Evolutionary conservation across 2,113 vertebrate genomes (phyloP), one percentile per base, ranked within the genome.

Genomic region (Ciconia maguari): DNA sequence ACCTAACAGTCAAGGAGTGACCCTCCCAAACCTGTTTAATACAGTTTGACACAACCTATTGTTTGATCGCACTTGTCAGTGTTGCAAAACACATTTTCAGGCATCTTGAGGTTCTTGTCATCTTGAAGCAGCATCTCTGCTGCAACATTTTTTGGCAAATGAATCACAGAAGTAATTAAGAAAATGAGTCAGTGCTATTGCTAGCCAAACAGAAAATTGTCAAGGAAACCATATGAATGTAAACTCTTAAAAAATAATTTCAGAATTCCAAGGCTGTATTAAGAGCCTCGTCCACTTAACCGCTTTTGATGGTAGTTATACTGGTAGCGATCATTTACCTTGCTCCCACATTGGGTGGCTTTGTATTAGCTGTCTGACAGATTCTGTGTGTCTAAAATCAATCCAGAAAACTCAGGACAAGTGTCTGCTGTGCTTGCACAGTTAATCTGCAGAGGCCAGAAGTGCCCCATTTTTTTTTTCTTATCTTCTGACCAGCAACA

Each of bases 311-410:
- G n/a, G 36, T 42, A 62, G 29, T 65, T 65, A 7, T 5, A 30
- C 21, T n/a, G 24, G 12, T 13, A 44, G 60, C 4, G 36, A 72
- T 83, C 16, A 6, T 5, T 60, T 30, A n/a, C 48, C 61, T 71
- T 41, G 30, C n/a, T 86, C n/a, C n/a, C 0, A 0, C 5, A 2
- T 51, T 75, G 48, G 13, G 32, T 13, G 36, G 34, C 14, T 77
- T 87, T 84, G 19, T 36, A 19, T 57, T 54, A 26, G 9, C n/a
- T 22, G 5, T 49, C 46, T 84, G 69, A 68, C 51, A 74, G 68
- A 38, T 61, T 77, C 36, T 15, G 7, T 30, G 26, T 62, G 32
- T 62, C 44, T 74, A 55, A 92, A 92, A 80, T 77, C 58, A 83
- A 21, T 26, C 26, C 68, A 62, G 74, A 91, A 81, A 58, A 26